Conservation (phyloP, 2,113 vertebrate genomes). For the Chaetops frenatus region DNA sequence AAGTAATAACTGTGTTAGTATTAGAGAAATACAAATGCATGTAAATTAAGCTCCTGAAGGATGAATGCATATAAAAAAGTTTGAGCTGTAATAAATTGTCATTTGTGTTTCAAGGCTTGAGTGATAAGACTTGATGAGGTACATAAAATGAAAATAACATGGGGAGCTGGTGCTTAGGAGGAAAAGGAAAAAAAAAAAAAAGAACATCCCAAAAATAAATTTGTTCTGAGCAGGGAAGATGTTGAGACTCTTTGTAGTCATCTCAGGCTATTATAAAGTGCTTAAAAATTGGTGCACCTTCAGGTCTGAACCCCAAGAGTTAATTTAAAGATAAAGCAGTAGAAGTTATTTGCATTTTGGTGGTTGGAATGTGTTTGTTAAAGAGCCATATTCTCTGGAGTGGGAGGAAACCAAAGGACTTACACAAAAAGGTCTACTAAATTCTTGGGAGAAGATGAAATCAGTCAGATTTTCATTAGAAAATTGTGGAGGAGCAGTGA, state of each 20-base stretch:
- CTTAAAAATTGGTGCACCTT: not conserved
- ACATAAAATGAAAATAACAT: not conserved
- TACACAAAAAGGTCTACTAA: not conserved
- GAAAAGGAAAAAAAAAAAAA: too few relatives aligned
- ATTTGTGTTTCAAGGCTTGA: not conserved
- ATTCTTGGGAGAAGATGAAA: not conserved
- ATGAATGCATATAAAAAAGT: not conserved
- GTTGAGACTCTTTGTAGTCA: not conserved
- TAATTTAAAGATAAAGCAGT: not conserved
- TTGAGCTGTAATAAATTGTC: not conserved
- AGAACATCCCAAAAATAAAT: not conserved
- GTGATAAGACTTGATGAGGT: not conserved
- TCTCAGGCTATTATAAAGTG: not conserved
- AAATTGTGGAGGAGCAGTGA: not conserved
- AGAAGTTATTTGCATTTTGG: not conserved
- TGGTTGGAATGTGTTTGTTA: not conserved
- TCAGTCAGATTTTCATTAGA: not conserved
- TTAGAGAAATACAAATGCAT: not conserved
- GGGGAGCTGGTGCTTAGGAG: not conserved
- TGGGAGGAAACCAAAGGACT: not conserved
- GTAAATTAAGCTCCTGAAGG: not conserved
- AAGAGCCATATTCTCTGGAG: not conserved
- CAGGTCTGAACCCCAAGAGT: not conserved
- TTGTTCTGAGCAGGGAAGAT: not conserved
- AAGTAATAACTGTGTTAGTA: not conserved